A percentile compares a stretch with the other conserved stretches of the same genome.
These are phyloP conservation scores for Potorous gilbertii DNA, from an alignment of 2,797 vertebrate genomes.

Conservation along the genomic window DNA sequence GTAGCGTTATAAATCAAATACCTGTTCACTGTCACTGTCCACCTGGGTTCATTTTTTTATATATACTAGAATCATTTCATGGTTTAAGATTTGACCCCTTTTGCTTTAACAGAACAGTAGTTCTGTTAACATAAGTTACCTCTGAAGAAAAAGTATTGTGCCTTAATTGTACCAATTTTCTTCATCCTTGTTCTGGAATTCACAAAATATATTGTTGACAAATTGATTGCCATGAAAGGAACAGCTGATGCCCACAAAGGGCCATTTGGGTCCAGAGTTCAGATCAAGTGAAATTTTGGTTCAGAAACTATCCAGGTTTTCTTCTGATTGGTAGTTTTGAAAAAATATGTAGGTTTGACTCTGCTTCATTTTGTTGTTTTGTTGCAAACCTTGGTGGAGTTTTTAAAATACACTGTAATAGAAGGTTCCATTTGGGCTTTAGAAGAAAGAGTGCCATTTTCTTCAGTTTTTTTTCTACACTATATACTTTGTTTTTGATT, in stretches of 20 bases:
- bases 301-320: background rate
- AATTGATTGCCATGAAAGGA: background rate
- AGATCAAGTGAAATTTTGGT: background rate
- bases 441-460: background rate
- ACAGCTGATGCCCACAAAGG: background rate
- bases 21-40: background rate
- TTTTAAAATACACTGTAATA: background rate
- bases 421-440: background rate
- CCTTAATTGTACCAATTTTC: background rate
- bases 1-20: constrained; percentile 35
- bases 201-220: background rate
- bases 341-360: background rate
- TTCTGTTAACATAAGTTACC: constrained; percentile 40
- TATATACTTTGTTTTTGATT: background rate
- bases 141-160: background rate
- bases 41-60: background rate
- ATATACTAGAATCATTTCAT: background rate
- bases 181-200: background rate
- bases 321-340: background rate
- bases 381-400: background rate
- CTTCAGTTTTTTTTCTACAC: background rate
- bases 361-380: background rate
- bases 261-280: background rate
- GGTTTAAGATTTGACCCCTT: constrained; percentile 8
- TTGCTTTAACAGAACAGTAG: constrained; percentile 41